A percentile compares a stretch with the other conserved stretches of the same genome.
phyloP scores from a whole-genome alignment of 2,888 invertebrate species.

The Clistopyga incitator region DNA sequence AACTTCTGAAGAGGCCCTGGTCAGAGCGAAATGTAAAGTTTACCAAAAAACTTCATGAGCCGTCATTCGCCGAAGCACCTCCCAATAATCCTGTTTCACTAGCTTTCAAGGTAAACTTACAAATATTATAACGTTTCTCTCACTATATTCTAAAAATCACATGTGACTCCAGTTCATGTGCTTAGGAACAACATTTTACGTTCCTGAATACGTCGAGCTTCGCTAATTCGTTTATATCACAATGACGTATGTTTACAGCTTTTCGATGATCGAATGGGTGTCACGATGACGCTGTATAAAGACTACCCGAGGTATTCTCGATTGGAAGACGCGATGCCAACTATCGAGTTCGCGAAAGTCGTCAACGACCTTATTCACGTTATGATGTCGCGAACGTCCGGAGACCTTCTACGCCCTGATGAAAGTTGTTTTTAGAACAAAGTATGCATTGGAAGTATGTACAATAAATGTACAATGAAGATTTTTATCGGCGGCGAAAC shows the following conservation, averaged over 20 bases:
- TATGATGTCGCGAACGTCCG: slow-evolving; percentile 65
- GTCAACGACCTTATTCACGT: slow-evolving; percentile 61
- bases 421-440: slow-evolving; percentile 37
- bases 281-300: slow-evolving; percentile 61
- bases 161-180: no score
- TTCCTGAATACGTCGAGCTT: background rate
- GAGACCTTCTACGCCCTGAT: slow-evolving; percentile 44
- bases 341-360: slow-evolving; percentile 56
- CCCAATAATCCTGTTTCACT: no score
- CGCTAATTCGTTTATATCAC: no score
- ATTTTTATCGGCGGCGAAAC: background rate
- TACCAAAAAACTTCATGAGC: no score
- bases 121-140: no score
- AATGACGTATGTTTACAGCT: slow-evolving; percentile 37
- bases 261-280: slow-evolving; percentile 60
- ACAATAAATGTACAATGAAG: background rate
- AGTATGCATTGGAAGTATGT: slow-evolving; percentile 4
- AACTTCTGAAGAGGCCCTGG: no score
- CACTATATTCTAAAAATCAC: no score
- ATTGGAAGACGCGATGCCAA: slow-evolving; percentile 59
- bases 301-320: slow-evolving; percentile 23
- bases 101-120: slow-evolving; percentile 55
- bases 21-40: no score
- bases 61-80: no score
- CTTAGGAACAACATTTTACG: no score